phyloP scores from a whole-genome alignment of 2,113 vertebrate genomes.

The Istiophorus platypterus region DNA sequence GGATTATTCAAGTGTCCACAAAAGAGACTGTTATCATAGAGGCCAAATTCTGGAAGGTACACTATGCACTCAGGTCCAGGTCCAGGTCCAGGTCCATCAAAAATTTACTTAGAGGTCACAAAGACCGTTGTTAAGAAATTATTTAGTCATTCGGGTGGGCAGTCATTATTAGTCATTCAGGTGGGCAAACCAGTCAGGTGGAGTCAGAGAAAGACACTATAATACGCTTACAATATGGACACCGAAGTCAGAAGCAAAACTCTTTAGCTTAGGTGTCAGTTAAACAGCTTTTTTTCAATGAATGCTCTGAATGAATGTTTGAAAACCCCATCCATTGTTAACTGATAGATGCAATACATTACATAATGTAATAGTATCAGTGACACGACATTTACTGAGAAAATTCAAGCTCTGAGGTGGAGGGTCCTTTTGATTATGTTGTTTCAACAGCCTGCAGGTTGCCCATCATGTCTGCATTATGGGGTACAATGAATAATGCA shows the following conservation, averaged over 20 bases:
- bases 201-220: background rate
- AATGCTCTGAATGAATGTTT: background rate
- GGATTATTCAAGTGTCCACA: constrained; percentile 1
- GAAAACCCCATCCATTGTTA: constrained; percentile 46
- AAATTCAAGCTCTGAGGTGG: constrained; percentile 42
- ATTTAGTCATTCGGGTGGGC: background rate
- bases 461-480: constrained; percentile 30
- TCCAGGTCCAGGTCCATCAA: background rate
- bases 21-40: background rate
- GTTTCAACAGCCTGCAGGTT: constrained; percentile 19
- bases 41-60: background rate
- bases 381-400: constrained; percentile 63
- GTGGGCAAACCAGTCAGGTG: background rate
- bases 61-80: background rate
- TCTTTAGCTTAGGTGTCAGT: background rate
- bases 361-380: constrained; percentile 56
- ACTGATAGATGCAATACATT: constrained; percentile 52
- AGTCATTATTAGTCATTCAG: background rate
- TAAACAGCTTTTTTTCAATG: constrained; percentile 31
- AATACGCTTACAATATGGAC: background rate
- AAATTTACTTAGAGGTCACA: background rate
- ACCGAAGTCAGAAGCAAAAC: background rate
- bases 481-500: constrained; percentile 39
- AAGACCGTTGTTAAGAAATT: background rate
- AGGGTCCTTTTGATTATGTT: constrained; percentile 29